Evolutionary conservation across 2,797 vertebrate genomes (phyloP).

Genomic region (Poeciliopsis presidionis): DNA sequence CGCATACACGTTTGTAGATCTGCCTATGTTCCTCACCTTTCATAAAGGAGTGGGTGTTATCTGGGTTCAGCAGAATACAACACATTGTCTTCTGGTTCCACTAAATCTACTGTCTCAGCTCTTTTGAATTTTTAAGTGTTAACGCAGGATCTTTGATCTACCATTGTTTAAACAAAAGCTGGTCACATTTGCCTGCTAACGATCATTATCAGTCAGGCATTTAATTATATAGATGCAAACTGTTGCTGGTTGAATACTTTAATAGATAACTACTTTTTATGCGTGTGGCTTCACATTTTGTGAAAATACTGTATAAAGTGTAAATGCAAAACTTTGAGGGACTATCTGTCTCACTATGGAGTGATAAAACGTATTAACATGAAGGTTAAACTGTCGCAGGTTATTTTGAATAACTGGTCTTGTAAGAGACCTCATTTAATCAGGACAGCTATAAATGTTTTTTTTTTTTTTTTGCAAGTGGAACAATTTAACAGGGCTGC

Average conservation of each 20-base stretch:
- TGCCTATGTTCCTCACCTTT: background rate
- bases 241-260: background rate
- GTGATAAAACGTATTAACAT: background rate
- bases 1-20: background rate
- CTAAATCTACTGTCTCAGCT: conserved; percentile 19
- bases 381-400: background rate
- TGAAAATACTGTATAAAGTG: background rate
- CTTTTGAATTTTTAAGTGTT: conserved; percentile 57
- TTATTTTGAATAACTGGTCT: background rate
- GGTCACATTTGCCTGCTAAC: conserved; percentile 46
- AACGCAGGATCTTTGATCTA: conserved; percentile 39
- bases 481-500: background rate
- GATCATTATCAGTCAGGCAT: conserved; percentile 39
- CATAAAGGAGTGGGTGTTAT: conserved; percentile 25
- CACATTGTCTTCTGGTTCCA: conserved; percentile 12
- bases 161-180: conserved; percentile 35
- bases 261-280: background rate
- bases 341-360: background rate
- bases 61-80: conserved; percentile 25
- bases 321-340: background rate
- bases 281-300: background rate
- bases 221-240: conserved; percentile 30
- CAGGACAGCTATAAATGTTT: background rate
- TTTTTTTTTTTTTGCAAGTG: background rate
- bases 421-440: background rate